phyloP scores from a whole-genome alignment of 2,113 vertebrate species.

The Podarcis muralis region DNA sequence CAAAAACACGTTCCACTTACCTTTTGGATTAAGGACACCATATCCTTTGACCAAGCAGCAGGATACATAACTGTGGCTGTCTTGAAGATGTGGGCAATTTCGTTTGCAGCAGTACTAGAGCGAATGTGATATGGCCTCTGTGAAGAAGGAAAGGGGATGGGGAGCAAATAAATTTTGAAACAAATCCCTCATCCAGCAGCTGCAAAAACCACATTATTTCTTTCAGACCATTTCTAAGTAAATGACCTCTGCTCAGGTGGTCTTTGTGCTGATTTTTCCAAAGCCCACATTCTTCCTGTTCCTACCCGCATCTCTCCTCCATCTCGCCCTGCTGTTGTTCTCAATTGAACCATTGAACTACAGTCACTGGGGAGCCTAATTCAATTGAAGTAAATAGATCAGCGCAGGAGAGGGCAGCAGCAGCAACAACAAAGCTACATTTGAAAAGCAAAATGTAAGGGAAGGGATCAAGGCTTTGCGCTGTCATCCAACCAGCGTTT shows the following conservation, averaged over 20 bases:
- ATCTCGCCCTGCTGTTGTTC: accelerated
- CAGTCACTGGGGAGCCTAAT: neutral
- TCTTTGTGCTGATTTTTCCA: neutral
- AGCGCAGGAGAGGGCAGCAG: accelerated
- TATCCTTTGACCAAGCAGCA: slow-evolving; percentile 85
- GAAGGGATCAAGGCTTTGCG: neutral
- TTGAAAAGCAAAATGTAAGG: neutral
- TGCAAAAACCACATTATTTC: neutral
- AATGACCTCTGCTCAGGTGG: neutral
- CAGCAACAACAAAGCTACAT: neutral
- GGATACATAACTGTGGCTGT: slow-evolving; percentile 87
- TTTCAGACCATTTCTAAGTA: slow-evolving; percentile 3
- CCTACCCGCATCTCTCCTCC: neutral
- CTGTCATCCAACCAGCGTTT: neutral
- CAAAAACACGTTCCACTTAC: slow-evolving; percentile 67
- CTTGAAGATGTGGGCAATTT: slow-evolving; percentile 86
- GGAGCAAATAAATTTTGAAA: neutral
- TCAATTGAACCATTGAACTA: neutral
- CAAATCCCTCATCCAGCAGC: neutral
- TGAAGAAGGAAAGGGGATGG: slow-evolving; percentile 4
- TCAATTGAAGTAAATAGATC: slow-evolving; percentile 8
- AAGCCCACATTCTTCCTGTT: neutral
- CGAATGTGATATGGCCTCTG: slow-evolving; percentile 95
- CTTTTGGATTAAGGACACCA: slow-evolving; percentile 90
- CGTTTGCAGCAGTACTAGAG: slow-evolving; percentile 81